phyloP scores from a whole-genome alignment of 1,140 invertebrate genomes.

The Zaprionus inermis region DNA sequence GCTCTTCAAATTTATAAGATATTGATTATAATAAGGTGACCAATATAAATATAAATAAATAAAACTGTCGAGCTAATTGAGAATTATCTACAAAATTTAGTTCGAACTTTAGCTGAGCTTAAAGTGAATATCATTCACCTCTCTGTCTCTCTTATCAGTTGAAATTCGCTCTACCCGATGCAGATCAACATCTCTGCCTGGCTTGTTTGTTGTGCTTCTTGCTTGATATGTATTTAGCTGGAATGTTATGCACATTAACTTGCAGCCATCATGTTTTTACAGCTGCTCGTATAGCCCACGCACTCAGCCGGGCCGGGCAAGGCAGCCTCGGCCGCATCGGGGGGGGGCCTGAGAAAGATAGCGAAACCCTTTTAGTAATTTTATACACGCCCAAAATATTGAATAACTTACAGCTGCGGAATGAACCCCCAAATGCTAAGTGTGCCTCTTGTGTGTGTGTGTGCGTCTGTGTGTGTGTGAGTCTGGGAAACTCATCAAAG shows the following conservation, averaged over 20 bases:
- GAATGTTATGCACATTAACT: conserved; percentile 36
- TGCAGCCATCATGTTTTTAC: conserved; percentile 41
- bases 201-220: neutral
- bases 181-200: conserved; percentile 6
- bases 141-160: no score
- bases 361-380: conserved; percentile 60
- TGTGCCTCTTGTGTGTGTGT: conserved; percentile 4
- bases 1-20: no score
- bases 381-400: conserved; percentile 59
- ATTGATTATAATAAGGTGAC: no score
- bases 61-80: no score
- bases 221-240: conserved; percentile 19
- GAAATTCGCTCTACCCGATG: neutral
- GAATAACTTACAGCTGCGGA: conserved; percentile 48
- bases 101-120: no score
- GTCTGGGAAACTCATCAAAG: conserved; percentile 36
- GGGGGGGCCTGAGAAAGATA: neutral
- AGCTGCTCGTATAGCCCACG: conserved; percentile 39
- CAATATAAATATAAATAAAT: no score
- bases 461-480: neutral
- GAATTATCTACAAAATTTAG: no score
- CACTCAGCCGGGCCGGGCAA: neutral
- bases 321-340: conserved; percentile 25
- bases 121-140: no score
- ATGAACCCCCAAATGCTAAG: conserved; percentile 20